Evolutionary conservation across 2,888 invertebrate species (phyloP).

Genomic region (Anaspis maculata): DNA sequence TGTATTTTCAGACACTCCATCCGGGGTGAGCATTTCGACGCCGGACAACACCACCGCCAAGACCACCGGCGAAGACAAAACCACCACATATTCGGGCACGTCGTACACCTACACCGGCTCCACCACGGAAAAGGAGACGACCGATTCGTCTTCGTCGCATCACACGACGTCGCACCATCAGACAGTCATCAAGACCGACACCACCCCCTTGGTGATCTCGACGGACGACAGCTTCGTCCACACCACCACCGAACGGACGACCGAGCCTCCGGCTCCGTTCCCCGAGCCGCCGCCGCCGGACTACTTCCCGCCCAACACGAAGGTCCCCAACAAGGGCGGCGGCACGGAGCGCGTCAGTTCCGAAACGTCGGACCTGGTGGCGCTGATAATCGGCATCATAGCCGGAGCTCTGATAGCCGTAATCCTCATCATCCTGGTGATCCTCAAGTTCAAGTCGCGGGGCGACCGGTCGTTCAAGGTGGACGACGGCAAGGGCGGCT

Average conservation of each 20-base stretch:
- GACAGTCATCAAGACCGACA: conserved; percentile 15
- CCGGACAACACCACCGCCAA: conserved; percentile 22
- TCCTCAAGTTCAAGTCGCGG: conserved; percentile 79
- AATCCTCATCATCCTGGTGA: conserved; percentile 80
- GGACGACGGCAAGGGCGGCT: conserved; percentile 71
- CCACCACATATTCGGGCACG: conserved; percentile 13
- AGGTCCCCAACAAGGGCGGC: conserved; percentile 44
- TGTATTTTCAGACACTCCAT: no score
- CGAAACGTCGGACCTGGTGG: conserved; percentile 64
- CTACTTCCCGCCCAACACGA: conserved; percentile 3
- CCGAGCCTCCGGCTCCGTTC: conserved; percentile 2
- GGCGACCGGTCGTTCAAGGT: conserved; percentile 90
- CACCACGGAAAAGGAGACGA: conserved; percentile 8
- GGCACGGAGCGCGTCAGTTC: conserved; percentile 54
- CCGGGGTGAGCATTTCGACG: no score
- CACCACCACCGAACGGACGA: conserved; percentile 1
- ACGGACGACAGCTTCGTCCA: conserved; percentile 15
- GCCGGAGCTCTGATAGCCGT: conserved; percentile 87
- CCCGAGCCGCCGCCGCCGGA: conserved; percentile 2
- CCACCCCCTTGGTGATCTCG: conserved; percentile 8
- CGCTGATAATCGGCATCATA: conserved; percentile 79
- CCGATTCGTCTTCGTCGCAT: conserved; percentile 10
- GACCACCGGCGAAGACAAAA: conserved; percentile 34
- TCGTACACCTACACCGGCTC: conserved; percentile 5
- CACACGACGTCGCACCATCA: no score